Evolutionary conservation across 1,140 invertebrate species (phyloP).

Genomic region (Drosophila ohnishii): DNA sequence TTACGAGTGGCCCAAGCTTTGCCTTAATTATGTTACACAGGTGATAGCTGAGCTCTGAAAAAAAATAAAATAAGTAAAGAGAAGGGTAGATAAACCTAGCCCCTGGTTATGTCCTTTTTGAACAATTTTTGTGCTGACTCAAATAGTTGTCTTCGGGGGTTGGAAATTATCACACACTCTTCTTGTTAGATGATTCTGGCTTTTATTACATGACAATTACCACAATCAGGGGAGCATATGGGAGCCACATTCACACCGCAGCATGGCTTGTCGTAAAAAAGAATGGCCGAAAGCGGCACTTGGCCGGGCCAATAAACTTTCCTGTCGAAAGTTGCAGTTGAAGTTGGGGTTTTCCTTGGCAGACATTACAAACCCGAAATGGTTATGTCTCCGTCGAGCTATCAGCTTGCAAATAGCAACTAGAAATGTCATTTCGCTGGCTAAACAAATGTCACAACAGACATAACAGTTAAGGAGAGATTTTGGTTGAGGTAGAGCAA

Average conservation of each 20-base stretch:
- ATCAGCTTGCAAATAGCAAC: slow-evolving; percentile 18
- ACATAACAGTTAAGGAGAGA: slow-evolving; percentile 19
- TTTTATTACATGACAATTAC: slow-evolving; percentile 80
- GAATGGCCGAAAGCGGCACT: slow-evolving; percentile 63
- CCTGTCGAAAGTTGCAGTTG: slow-evolving; percentile 21
- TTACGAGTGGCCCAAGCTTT: slow-evolving; percentile 73
- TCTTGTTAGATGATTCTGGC: slow-evolving; percentile 7
- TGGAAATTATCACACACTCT: slow-evolving; percentile 27
- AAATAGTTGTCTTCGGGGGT: slow-evolving; percentile 52
- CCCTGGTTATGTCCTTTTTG: slow-evolving; percentile 15
- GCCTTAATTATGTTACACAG: slow-evolving; percentile 56
- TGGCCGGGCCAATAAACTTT: slow-evolving; percentile 65
- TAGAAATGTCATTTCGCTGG: slow-evolving; percentile 7
- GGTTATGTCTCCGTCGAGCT: slow-evolving; percentile 41
- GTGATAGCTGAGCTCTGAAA: not conserved
- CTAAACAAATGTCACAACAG: slow-evolving; percentile 7
- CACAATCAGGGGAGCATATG: slow-evolving; percentile 68
- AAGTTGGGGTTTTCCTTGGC: not conserved
- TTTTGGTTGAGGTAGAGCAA: not conserved
- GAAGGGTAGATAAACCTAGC: slow-evolving; percentile 16
- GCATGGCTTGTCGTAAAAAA: slow-evolving; percentile 59
- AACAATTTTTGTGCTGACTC: slow-evolving; percentile 60
- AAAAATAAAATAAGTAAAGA: no score
- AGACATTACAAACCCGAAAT: slow-evolving; percentile 39
- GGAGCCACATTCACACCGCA: slow-evolving; percentile 47